A percentile compares a stretch with the other conserved stretches of the same genome.
Conservation (phyloP, 2,113 vertebrate species). For the Xiphorhynchus elegans region DNA sequence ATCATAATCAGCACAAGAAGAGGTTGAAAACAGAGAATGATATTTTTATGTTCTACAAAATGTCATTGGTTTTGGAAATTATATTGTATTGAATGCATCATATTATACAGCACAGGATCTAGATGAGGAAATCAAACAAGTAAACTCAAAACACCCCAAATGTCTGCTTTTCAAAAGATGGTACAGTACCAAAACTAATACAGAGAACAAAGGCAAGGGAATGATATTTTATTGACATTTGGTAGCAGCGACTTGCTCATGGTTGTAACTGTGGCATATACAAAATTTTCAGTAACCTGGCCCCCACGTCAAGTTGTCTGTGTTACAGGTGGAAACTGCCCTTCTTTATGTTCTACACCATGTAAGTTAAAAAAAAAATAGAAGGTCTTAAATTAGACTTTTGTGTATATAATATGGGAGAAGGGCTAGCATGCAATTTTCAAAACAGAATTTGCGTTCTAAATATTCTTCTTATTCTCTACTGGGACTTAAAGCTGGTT, state of each 20-base stretch:
- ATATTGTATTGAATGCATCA: background rate
- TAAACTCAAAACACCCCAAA: background rate
- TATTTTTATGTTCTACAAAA: background rate
- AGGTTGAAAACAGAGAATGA: background rate
- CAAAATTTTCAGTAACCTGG: background rate
- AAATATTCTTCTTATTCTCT: background rate
- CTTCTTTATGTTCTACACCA: background rate
- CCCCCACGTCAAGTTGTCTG: background rate
- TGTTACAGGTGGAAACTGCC: background rate
- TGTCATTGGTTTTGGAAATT: background rate
- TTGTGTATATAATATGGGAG: background rate
- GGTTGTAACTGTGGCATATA: background rate
- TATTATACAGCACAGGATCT: background rate
- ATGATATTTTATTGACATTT: background rate
- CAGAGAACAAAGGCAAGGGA: background rate
- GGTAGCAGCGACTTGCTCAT: background rate
- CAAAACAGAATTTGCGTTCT: background rate
- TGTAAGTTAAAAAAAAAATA: background rate
- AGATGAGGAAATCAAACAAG: background rate
- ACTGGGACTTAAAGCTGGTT: background rate
- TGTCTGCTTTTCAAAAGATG: background rate
- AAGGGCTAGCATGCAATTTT: background rate
- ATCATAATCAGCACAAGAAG: conserved; percentile 2
- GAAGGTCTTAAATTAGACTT: background rate
- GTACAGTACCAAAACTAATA: background rate